These are phyloP conservation scores for Phylloscopus whistleri DNA, from an alignment of 2,113 vertebrate species.

Conservation along the genomic window DNA sequence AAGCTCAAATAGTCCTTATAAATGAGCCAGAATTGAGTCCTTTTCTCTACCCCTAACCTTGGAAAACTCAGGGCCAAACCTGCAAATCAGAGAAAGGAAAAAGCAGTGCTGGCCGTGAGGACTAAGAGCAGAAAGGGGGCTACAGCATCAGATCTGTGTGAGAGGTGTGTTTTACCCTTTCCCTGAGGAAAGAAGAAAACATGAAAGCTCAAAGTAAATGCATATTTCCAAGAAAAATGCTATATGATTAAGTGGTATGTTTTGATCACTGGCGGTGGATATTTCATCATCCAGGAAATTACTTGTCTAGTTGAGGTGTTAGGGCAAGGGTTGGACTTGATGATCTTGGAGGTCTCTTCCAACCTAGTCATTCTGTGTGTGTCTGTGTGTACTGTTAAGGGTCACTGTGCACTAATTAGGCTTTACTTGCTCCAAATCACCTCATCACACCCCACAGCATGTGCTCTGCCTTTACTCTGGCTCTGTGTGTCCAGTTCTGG, in stretches of 20 bases:
- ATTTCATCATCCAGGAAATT: slow-evolving; percentile 33
- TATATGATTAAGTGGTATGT: background rate
- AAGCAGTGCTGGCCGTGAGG: background rate
- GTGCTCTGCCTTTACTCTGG: background rate
- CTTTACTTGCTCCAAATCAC: background rate
- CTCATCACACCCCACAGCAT: background rate
- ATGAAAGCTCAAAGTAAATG: background rate
- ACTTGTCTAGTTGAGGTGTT: background rate
- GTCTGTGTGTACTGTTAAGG: background rate
- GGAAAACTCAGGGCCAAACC: background rate
- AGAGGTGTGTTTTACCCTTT: background rate
- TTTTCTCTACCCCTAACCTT: background rate
- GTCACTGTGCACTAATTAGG: background rate
- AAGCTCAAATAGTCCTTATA: background rate
- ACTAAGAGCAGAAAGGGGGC: background rate
- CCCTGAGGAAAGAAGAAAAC: background rate
- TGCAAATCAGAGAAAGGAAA: background rate
- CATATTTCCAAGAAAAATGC: slow-evolving; percentile 3
- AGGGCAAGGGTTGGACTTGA: background rate
- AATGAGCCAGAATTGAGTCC: background rate
- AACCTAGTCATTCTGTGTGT: background rate
- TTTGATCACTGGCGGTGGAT: background rate
- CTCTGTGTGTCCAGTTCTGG: background rate
- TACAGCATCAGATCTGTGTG: background rate
- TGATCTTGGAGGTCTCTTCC: background rate